These are phyloP conservation scores for Suillia variegata DNA, from an alignment of 2,888 invertebrate species.

Conservation along the genomic window DNA sequence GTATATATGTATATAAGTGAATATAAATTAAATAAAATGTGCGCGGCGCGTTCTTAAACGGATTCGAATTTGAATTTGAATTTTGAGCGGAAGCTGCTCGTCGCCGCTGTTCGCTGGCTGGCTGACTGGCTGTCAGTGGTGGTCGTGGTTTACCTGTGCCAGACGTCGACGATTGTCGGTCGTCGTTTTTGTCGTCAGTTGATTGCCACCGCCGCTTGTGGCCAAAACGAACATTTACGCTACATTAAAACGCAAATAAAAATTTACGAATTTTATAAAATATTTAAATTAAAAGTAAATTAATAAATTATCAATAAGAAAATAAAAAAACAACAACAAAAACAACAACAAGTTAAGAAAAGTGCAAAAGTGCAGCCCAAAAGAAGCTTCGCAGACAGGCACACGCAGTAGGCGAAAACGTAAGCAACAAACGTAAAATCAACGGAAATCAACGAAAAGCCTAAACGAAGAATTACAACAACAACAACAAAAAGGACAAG, in stretches of 20 bases:
- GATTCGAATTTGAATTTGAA: not conserved
- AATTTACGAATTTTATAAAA: not conserved
- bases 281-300: not conserved
- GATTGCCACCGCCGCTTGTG: constrained; percentile 24
- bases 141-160: not conserved
- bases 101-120: too few relatives aligned
- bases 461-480: too few relatives aligned
- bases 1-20: too few relatives aligned
- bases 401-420: constrained; percentile 2
- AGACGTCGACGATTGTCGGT: not conserved
- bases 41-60: not conserved
- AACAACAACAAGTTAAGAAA: too few relatives aligned
- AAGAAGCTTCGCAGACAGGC: not conserved
- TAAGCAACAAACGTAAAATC: not conserved
- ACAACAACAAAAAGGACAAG: too few relatives aligned
- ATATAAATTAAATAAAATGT: not conserved
- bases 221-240: not conserved
- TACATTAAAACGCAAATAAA: not conserved
- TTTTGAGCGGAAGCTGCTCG: too few relatives aligned
- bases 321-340: not conserved
- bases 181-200: constrained; percentile 26
- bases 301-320: not conserved
- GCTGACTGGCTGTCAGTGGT: too few relatives aligned
- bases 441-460: not conserved
- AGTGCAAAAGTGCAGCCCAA: not conserved